phyloP scores from a whole-genome alignment of 2,797 vertebrate species.

The Limnodromus scolopaceus region DNA sequence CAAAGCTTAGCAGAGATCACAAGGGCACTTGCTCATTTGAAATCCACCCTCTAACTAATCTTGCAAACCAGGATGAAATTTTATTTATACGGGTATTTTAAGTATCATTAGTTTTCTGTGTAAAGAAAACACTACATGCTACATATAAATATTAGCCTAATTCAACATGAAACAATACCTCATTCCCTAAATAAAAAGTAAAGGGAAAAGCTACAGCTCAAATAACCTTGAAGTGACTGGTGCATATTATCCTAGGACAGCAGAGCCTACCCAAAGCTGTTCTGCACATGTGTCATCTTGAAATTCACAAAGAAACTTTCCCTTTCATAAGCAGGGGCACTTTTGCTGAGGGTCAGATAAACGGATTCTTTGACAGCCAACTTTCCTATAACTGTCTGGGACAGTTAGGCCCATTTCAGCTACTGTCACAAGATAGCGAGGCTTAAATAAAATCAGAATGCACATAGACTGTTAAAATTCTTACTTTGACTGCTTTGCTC shows the following conservation, averaged over 20 bases:
- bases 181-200: not conserved
- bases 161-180: not conserved
- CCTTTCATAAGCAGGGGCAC: not conserved
- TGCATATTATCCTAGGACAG: not conserved
- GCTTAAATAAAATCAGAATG: conserved; percentile 55
- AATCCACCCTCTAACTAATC: not conserved
- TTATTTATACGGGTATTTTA: not conserved
- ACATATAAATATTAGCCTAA: not conserved
- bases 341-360: not conserved
- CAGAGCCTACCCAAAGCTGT: not conserved
- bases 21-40: not conserved
- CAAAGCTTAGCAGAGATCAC: not conserved
- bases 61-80: not conserved
- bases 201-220: not conserved
- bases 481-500: conserved; percentile 72
- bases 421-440: conserved; percentile 40
- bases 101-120: not conserved
- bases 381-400: not conserved
- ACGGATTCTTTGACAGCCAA: not conserved
- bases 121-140: not conserved
- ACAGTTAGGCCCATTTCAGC: not conserved
- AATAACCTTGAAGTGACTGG: not conserved
- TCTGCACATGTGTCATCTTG: not conserved
- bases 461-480: conserved; percentile 65
- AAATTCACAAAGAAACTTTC: not conserved